Base-by-base conservation (phyloP, 1,140 invertebrate species). In the Phocides pigmalion region DNA sequence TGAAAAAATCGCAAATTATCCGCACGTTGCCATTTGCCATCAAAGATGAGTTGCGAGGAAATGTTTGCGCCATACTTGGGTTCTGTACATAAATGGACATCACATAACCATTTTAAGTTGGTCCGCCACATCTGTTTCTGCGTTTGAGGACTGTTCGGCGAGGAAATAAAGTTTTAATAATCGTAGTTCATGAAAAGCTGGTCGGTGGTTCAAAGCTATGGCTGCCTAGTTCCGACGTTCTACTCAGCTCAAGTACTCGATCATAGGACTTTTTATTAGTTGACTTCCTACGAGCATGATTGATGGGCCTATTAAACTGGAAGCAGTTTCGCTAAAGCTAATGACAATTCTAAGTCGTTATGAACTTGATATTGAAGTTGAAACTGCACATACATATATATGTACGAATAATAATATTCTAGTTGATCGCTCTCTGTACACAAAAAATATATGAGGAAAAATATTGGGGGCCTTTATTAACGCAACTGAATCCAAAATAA, bases 31-130 rank as follows among this genome's bases (percentile, higher is more conserved):
- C 49, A 51, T 35, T 51, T 35, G 25, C 25, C 66, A 41, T 61
- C 59, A 46, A 49, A 69, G 51, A 67, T 50, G 59, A 54, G 53
- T 64, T 62, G 64, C 62, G 59, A 56, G 59, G 54, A 70, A 70
- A 66, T 61, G 32, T 28, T 59, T 19, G 39, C 22, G 12, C 64
- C 59, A 50, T 62, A 66, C 20, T 54, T 66, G 64, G 64, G 4
- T 12, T 16, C 58, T 17, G 25, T 51, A 65, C 53, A 37, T 58
- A 41, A 58, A 61, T 14, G 51, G 49, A 25, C 20, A 59, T 20
- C 42, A 25, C 12, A 14, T 49, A 19, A 62, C 47, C 61, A 51
- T 44, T 56, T 14, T 15, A 11, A 14, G 37, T 42, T 56, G 51
- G 22, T 4, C 28, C 17, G 5, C 37, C 2, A 8, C 5, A 4